Evolutionary conservation across 2,888 invertebrate species (phyloP), one percentile per base, ranked within the genome.

Genomic region (Palloptera scutellata): DNA sequence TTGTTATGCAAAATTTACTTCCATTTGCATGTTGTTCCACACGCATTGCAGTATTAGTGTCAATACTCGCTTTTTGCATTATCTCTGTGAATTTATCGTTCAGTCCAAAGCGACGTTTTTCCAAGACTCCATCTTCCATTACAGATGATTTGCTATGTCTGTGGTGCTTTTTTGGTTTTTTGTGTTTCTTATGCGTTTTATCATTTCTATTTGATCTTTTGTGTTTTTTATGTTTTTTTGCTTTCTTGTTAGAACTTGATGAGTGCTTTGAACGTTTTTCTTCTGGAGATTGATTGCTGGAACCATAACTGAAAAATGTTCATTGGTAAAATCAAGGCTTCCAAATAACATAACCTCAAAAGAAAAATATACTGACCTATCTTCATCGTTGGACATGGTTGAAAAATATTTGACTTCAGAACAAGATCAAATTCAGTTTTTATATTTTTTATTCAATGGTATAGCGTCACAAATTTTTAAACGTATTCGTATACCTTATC

Each of bases 191-290:
- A 43, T 87, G 87, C n/a, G 84, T 81, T 67, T 88, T 88, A 9
- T 88, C 88, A 9, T 76, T 75, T 69, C 88, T 89, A 20, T 87
- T 87, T 1, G 80, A 76, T 73, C 88, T 89, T 76, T 91, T 91
- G 75, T 89, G 90, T 83, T 92, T 93, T 80, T 91, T 91, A 76
- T 90, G 87, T 73, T 89, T 89, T 74, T 88, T 89, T 51, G 79
- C 81, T 72, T 88, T 89, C 76, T 88, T 89, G 57, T 79, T 80
- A 73, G 75, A 70, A 5, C 72, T 66, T 13, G 76, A 73, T 41
- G 71, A 52, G 64, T 68, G 70, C 67, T 80, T 83, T 43, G 75
- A 68, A 41, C 73, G 78, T 54, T 78, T 82, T 13, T 79, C 79
- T 15, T 76, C 80, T 1, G 63, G 42, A 11, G 72, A 71, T 15